These are phyloP conservation scores for Anthopleura sola DNA, from an alignment of 64 coral and sea anemone genomes.

Conservation along the genomic window DNA sequence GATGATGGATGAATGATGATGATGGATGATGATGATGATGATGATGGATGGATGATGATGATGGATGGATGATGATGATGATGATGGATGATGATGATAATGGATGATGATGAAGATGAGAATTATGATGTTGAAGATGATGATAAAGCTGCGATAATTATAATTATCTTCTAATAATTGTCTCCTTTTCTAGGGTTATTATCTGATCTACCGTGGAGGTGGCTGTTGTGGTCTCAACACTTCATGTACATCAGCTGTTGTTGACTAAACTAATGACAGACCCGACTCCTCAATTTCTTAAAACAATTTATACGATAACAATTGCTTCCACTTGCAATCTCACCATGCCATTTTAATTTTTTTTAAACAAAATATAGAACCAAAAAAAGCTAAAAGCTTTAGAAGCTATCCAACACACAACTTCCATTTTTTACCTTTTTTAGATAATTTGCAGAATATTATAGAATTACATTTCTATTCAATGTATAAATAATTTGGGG, in stretches of 20 bases:
- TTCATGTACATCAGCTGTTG: slow-evolving; percentile 85
- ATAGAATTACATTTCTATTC: neutral
- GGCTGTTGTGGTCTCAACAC: slow-evolving; percentile 96
- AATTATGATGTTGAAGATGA: neutral
- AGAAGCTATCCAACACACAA: neutral
- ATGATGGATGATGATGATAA: too few relatives aligned
- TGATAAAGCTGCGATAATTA: neutral
- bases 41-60: neutral
- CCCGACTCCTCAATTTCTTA: neutral
- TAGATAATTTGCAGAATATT: neutral
- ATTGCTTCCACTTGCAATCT: neutral
- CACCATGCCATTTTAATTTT: neutral
- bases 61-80: too few relatives aligned
- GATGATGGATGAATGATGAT: too few relatives aligned
- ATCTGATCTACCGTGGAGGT: slow-evolving; percentile 91
- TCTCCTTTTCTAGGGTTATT: slow-evolving; percentile 76
- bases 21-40: too few relatives aligned
- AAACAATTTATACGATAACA: neutral
- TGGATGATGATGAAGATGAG: too few relatives aligned
- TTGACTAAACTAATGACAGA: slow-evolving; percentile 22
- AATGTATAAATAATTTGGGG: too few relatives aligned
- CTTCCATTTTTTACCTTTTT: neutral
- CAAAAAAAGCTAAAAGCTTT: neutral
- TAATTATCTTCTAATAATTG: too few relatives aligned
- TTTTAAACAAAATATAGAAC: neutral